Evolutionary conservation across 2,888 invertebrate genomes (phyloP), one percentile per base, ranked within the genome.

Genomic region (Xanthorhoe spadicearia): DNA sequence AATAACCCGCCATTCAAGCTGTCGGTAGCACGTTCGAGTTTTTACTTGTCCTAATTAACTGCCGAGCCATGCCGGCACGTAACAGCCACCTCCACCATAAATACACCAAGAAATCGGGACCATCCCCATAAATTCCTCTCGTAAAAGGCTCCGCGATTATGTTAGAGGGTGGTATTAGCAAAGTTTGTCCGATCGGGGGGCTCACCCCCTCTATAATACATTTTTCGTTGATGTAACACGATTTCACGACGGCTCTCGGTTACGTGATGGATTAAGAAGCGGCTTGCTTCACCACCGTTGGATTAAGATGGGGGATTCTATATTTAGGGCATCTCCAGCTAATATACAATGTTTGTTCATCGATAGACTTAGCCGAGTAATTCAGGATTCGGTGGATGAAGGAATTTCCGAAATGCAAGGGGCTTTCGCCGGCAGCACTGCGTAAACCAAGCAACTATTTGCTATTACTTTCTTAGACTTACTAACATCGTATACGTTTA

Each of bases 181-280:
- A 93, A 93, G 92, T 93, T 93, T 92, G 92, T 91, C 92, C 92
- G 92, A 92, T 92, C 84, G 85, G 78, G 84, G 86, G 85, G 86
- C 82, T 76, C 76, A 78, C 82, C 82, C 87, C 83, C 82, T 83
- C 85, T 88, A 90, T 93, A 93, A 93, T 93, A 93, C 92, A 93
- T 93, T 93, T 93, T 93, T 93, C 93, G 93, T 93, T 92, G 93
- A 93, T 93, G 93, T 93, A 93, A 93, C 93, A 92, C 93, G 93
- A 93, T 93, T 93, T 93, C 92, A 90, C 91, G 92, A 89, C 88
- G 92, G 89, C 88, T 89, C 87, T 88, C 88, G 87, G 90, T 93
- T 93, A 93, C 93, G 93, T 93, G 93, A 93, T 92, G 93, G 93
- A 93, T 93, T 93, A 93, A 92, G 90, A 87, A 87, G 86, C 82